Base-by-base conservation (phyloP, 2,888 invertebrate species). In the Metalampra italica region DNA sequence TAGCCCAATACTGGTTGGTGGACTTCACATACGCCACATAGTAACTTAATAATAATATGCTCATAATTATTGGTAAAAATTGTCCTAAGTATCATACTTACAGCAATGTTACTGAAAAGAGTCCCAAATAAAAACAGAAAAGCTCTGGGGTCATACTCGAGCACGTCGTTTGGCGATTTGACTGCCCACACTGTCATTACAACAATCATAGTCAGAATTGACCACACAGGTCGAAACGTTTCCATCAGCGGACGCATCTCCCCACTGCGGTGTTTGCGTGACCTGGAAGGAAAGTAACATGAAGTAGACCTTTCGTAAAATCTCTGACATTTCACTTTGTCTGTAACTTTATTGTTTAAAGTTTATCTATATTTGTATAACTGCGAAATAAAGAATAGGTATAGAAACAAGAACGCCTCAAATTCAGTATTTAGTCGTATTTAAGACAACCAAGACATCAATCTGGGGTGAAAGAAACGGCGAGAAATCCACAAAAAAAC, bases 51-150 rank as follows among this genome's bases (percentile, higher is more conserved):
- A n/a, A n/a, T n/a, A n/a, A n/a, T n/a, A n/a, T n/a, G n/a, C n/a
- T n/a, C n/a, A n/a, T n/a, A n/a, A n/a, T n/a, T n/a, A n/a, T n/a
- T n/a, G n/a, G n/a, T n/a, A n/a, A n/a, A n/a, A n/a, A n/a, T n/a
- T n/a, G n/a, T n/a, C n/a, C n/a, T n/a, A n/a, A n/a, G n/a, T 22
- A 22, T 22, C 22, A 52, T 62, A 93, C 95, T 93, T 86, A 98
- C 98, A 66, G 97, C 94, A 71, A 99, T 97, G 89, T 98, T 98
- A 52, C 98, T 98, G 78, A 98, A 99, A 50, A 98, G 91, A 7
- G 97, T 97, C 54, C 98, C 98, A 59, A 96, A 94, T 56, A 96
- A 91, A 64, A 97, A 92, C 73, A 94, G 95, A 72, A 97, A 93
- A n/a, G 95, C 92, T 67, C 98, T 91, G 0, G 98, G 97, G 72